phyloP scores from a whole-genome alignment of 1,140 invertebrate species.

The Drosophila pectinifera region DNA sequence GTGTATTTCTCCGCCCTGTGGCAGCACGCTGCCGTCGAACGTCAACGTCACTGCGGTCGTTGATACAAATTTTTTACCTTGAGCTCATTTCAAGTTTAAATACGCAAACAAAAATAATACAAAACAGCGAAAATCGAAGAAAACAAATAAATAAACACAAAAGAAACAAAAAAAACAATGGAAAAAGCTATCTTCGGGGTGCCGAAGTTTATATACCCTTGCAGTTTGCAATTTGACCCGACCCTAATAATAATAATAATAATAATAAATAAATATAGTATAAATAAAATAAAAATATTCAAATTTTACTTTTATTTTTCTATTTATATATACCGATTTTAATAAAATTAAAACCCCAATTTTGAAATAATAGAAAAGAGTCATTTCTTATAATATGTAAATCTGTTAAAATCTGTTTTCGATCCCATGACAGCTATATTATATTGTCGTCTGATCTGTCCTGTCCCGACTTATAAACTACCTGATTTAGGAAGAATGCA shows the following conservation, averaged over 20 bases:
- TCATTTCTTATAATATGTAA: too few species aligned
- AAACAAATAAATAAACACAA: constrained; percentile 26
- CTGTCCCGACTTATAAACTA: not conserved
- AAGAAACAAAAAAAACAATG: constrained; percentile 5
- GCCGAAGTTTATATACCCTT: not conserved
- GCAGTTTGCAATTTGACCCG: too few species aligned
- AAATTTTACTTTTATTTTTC: too few species aligned
- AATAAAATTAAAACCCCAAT: too few species aligned
- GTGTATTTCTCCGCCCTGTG: constrained; percentile 9
- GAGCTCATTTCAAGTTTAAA: constrained; percentile 79
- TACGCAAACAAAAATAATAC: constrained; percentile 49
- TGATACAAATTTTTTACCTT: constrained; percentile 75
- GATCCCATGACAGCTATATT: too few species aligned
- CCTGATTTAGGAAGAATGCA: not conserved
- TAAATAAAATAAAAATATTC: too few species aligned
- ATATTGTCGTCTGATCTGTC: too few species aligned
- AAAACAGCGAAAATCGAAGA: constrained; percentile 34
- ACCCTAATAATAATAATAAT: too few species aligned
- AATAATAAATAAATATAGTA: too few species aligned
- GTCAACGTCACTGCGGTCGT: constrained; percentile 50
- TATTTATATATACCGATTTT: too few species aligned
- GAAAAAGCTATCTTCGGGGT: not conserved
- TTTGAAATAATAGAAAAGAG: too few species aligned
- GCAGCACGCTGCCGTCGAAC: constrained; percentile 9
- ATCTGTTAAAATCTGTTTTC: too few species aligned